phyloP scores from a whole-genome alignment of 1,140 invertebrate genomes.

The Calephelis nemesis region DNA sequence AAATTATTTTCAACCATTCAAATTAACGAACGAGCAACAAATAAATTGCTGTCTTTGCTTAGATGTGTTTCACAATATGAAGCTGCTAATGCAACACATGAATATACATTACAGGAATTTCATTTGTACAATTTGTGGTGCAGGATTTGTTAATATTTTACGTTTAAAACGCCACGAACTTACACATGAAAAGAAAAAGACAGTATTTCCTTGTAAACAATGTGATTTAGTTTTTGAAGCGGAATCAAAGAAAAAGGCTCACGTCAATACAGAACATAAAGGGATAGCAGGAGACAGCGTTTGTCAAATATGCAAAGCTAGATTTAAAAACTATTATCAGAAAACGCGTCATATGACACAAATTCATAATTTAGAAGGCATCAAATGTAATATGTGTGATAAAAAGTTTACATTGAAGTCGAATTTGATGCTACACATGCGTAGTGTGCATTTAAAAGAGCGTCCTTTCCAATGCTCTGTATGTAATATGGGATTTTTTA shows the following conservation, averaged over 20 bases:
- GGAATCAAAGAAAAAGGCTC: constrained; percentile 66
- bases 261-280: constrained; percentile 65
- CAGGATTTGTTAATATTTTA: constrained; percentile 67
- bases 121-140: constrained; percentile 65
- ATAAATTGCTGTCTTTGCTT: constrained; percentile 63
- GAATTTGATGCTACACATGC: constrained; percentile 64
- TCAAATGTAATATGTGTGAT: constrained; percentile 66
- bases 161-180: constrained; percentile 62
- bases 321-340: constrained; percentile 72
- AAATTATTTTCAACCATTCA: constrained; percentile 69
- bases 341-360: constrained; percentile 71
- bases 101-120: constrained; percentile 68
- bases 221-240: constrained; percentile 59
- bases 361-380: constrained; percentile 62
- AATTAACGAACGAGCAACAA: constrained; percentile 56
- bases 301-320: constrained; percentile 65
- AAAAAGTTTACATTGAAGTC: constrained; percentile 67
- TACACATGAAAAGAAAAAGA: constrained; percentile 62
- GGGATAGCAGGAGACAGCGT: constrained; percentile 69
- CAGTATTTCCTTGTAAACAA: constrained; percentile 56
- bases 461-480: constrained; percentile 65
- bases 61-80: constrained; percentile 67
- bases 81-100: constrained; percentile 70
- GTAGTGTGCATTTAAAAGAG: constrained; percentile 67
- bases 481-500: constrained; percentile 68